A percentile compares a stretch with the other conserved stretches of the same genome.
Evolutionary conservation across 2,113 vertebrate species (phyloP).

Genomic region (Synchiropus splendidus): DNA sequence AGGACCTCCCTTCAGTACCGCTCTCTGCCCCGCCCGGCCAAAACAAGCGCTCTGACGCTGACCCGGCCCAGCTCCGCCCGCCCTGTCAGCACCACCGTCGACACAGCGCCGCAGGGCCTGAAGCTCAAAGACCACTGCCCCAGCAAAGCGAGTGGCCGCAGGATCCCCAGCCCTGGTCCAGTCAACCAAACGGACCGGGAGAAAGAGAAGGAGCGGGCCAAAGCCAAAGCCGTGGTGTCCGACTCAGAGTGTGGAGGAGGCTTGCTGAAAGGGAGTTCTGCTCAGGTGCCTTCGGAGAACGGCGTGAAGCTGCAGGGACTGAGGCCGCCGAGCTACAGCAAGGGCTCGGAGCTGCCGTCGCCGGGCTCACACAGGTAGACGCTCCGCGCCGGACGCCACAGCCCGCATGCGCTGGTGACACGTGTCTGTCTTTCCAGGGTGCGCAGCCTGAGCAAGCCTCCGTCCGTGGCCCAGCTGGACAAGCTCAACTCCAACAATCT

Average conservation of each 20-base stretch:
- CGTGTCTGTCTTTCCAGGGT: slow-evolving; percentile 42
- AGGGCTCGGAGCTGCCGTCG: slow-evolving; percentile 70
- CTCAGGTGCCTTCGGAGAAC: slow-evolving; percentile 55
- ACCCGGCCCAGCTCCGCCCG: slow-evolving; percentile 70
- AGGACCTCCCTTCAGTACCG: slow-evolving; percentile 90
- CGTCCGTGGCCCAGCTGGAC: slow-evolving; percentile 78
- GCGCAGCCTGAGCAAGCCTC: slow-evolving; percentile 80
- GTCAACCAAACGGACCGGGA: slow-evolving; percentile 91
- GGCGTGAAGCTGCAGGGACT: slow-evolving; percentile 70
- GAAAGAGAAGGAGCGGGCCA: slow-evolving; percentile 89
- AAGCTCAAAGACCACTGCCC: slow-evolving; percentile 44
- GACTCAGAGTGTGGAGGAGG: slow-evolving; percentile 72
- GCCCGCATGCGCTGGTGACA: too few species aligned
- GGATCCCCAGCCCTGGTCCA: slow-evolving; percentile 61
- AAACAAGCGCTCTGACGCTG: slow-evolving; percentile 85
- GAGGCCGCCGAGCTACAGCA: slow-evolving; percentile 63
- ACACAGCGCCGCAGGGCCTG: slow-evolving; percentile 48
- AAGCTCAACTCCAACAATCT: slow-evolving; percentile 86
- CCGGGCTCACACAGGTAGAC: slow-evolving; percentile 85
- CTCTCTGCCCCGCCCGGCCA: slow-evolving; percentile 89
- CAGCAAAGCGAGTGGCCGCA: slow-evolving; percentile 41
- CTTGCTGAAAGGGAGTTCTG: slow-evolving; percentile 43
- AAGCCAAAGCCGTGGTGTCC: slow-evolving; percentile 82
- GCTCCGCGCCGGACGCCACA: too few species aligned
- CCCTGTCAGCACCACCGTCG: slow-evolving; percentile 81